These are phyloP conservation scores for Dasysyrphus albostriatus DNA, from an alignment of 2,888 invertebrate genomes.

Conservation along the genomic window DNA sequence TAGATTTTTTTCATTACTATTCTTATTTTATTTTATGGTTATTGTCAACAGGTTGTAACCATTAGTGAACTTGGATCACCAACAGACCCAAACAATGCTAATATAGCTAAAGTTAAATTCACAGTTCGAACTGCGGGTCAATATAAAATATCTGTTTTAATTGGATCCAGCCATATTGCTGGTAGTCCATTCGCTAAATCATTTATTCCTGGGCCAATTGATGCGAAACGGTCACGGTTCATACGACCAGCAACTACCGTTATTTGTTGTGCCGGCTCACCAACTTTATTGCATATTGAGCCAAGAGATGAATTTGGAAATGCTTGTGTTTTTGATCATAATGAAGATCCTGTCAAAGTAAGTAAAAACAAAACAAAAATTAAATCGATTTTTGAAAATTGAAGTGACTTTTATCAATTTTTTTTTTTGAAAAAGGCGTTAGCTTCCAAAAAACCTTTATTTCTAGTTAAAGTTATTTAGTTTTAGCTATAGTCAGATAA, in stretches of 20 bases:
- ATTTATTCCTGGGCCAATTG: conserved; percentile 93
- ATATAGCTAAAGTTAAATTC: conserved; percentile 95
- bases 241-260: conserved; percentile 93
- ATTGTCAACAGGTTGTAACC: conserved; percentile 87
- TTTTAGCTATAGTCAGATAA: too few species aligned
- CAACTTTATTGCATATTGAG: conserved; percentile 92
- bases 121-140: conserved; percentile 95
- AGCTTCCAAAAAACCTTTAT: too few species aligned
- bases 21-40: not conserved
- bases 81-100: conserved; percentile 92
- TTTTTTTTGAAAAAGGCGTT: too few species aligned
- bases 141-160: conserved; percentile 93
- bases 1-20: not conserved
- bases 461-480: too few species aligned
- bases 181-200: conserved; percentile 94
- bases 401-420: too few species aligned
- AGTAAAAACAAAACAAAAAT: not conserved
- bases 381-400: not conserved
- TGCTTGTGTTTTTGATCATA: conserved; percentile 87
- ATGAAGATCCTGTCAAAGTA: conserved; percentile 87
- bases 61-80: conserved; percentile 95
- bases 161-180: conserved; percentile 91
- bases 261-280: conserved; percentile 91
- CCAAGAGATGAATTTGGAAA: conserved; percentile 97
- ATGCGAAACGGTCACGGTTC: conserved; percentile 93